Percentiles rank a stretch among this genome's conserved stretches.
Evolutionary conservation across 2,888 invertebrate species (phyloP).

Genomic region (Muschampia plurimacula): DNA sequence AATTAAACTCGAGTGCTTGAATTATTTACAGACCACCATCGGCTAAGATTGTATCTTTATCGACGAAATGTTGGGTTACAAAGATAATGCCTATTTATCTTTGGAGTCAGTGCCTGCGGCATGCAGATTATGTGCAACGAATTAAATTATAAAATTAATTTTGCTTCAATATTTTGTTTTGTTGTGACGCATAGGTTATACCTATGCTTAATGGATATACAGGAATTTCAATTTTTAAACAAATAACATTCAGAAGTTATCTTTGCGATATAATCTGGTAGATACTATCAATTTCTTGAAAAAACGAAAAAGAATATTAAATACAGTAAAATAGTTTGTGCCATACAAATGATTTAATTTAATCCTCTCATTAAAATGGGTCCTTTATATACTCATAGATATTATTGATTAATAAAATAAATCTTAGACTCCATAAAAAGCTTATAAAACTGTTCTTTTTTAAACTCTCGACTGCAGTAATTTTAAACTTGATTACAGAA

Average conservation of each 20-base stretch:
- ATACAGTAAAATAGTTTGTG: too few relatives aligned
- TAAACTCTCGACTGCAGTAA: slow-evolving; percentile 26
- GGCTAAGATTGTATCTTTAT: slow-evolving; percentile 29
- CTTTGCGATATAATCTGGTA: too few relatives aligned
- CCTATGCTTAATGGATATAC: not conserved
- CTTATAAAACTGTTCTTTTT: not conserved
- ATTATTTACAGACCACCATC: slow-evolving; percentile 33
- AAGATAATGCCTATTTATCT: slow-evolving; percentile 1
- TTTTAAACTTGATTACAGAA: slow-evolving; percentile 33
- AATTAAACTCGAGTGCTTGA: slow-evolving; percentile 50
- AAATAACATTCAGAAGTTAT: too few relatives aligned
- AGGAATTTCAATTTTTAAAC: too few relatives aligned
- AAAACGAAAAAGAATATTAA: too few relatives aligned
- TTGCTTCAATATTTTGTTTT: not conserved
- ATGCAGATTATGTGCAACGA: slow-evolving; percentile 2
- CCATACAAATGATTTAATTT: too few relatives aligned
- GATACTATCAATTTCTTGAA: too few relatives aligned
- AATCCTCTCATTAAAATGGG: not conserved
- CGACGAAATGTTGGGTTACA: slow-evolving; percentile 21
- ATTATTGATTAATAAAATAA: not conserved
- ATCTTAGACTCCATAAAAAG: not conserved
- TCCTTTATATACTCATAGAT: not conserved
- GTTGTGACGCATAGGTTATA: not conserved
- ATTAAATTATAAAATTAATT: slow-evolving; percentile 5
- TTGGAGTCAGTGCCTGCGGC: slow-evolving; percentile 7